These are phyloP conservation scores for Bradypodion pumilum DNA, from an alignment of 2,797 vertebrate species.

Conservation along the genomic window DNA sequence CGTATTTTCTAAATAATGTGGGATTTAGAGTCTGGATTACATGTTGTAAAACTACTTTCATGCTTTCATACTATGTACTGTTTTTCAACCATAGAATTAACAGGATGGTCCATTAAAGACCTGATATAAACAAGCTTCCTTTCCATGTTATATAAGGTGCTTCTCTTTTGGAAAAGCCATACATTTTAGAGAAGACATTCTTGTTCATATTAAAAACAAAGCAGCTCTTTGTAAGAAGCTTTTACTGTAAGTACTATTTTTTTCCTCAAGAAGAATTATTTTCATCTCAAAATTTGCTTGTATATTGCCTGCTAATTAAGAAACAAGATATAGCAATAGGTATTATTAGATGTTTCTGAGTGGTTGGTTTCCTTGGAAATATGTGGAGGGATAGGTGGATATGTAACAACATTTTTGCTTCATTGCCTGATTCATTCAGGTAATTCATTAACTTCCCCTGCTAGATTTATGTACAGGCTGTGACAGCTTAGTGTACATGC, in stretches of 20 bases:
- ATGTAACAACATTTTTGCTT: no score
- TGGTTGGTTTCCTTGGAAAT: neutral
- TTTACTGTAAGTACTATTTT: neutral
- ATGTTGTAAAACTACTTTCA: neutral
- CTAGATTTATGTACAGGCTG: no score
- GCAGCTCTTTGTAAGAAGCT: neutral
- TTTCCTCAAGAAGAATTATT: neutral
- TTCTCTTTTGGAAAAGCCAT: no score
- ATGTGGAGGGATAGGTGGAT: neutral
- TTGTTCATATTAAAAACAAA: neutral
- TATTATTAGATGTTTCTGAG: neutral
- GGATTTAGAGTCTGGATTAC: neutral
- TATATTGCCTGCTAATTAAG: constrained; percentile 2
- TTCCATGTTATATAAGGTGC: neutral
- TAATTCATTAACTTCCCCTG: no score
- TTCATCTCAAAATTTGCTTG: constrained; percentile 6
- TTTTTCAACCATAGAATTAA: neutral
- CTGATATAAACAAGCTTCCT: neutral
- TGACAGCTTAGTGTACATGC: no score
- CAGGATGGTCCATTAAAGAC: neutral
- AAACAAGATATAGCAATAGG: neutral
- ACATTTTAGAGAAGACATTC: neutral
- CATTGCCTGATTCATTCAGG: no score
- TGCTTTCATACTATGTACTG: neutral
- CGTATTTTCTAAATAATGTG: neutral